Base-by-base conservation (phyloP, 1,140 invertebrate species). In the Telenomus remus region DNA sequence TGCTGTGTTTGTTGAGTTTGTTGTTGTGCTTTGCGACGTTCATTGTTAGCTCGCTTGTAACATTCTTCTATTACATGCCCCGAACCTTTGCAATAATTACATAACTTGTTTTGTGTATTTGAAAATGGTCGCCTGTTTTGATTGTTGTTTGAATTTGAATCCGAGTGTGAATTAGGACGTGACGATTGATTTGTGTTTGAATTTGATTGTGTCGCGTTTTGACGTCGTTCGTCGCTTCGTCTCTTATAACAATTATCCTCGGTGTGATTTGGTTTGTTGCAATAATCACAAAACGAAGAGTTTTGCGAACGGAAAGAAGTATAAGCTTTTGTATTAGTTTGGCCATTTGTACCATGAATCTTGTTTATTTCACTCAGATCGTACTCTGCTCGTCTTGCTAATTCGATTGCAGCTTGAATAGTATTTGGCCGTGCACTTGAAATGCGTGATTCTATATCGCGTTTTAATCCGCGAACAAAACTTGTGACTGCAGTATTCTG, bases 381-480 rank as follows among this genome's bases (percentile, higher is more conserved):
- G 37, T 16, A 54, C n/a, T 42, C 51, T 4, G 51, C 51, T 3
- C 12, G 3, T 14, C 51, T 11, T 6, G 51, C 51, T 0, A 54
- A 5, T 16, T 54, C 37, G 10, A 54, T 27, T 3, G 51, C 35
- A 2, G 13, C 5, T 43, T 54, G 5, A 0, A 54, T 1, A 0
- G 13, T 16, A n/a, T 43, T 15, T 6, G 37, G 14, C 1, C 1
- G 10, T 0, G 37, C 35, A 4, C 33, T 1, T 0, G 10, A 1
- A 12, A 54, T 19, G 0, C 51, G 27, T 13, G 13, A 1, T n/a
- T 54, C 51, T 2, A 54, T 0, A 10, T 54, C 37, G 8, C 51
- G 13, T 11, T 37, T 35, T 16, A 53, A 13, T 1, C 50, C 50
- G 5, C 50, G 50, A 10, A 16, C 14, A 16, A 53, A 42, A 16